Evolutionary conservation across 1,140 invertebrate genomes (phyloP).

Genomic region (Diorhabda sublineata): DNA sequence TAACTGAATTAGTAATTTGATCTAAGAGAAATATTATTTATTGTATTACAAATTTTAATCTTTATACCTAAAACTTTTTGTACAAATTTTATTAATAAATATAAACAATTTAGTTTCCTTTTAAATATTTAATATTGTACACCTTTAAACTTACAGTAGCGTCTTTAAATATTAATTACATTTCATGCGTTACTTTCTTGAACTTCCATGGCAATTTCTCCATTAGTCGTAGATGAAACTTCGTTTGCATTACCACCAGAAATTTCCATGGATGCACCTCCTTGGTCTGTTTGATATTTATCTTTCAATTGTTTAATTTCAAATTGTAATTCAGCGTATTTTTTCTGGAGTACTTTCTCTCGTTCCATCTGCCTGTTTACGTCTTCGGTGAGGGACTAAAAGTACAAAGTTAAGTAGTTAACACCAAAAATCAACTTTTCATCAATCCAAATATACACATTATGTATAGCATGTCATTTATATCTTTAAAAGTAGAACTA

Average conservation of each 20-base stretch:
- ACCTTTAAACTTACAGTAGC: no score
- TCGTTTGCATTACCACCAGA: not conserved
- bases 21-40: slow-evolving; percentile 16
- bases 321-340: slow-evolving; percentile 67
- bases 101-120: not conserved
- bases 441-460: not conserved
- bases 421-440: not conserved
- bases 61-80: not conserved
- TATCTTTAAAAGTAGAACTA: not conserved
- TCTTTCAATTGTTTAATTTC: slow-evolving; percentile 44
- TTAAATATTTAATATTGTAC: not conserved
- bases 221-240: slow-evolving; percentile 3
- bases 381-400: slow-evolving; percentile 82
- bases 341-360: slow-evolving; percentile 81
- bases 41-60: not conserved
- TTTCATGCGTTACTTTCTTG: no score
- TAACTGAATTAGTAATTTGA: slow-evolving; percentile 42
- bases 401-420: slow-evolving; percentile 31
- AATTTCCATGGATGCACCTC: not conserved
- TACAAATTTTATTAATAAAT: not conserved
- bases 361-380: slow-evolving; percentile 87
- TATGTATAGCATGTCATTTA: not conserved
- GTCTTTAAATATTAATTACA: no score
- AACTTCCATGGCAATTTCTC: not conserved
- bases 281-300: slow-evolving; percentile 12